These are phyloP conservation scores for Amblyopsis hoosieri DNA, from an alignment of 2,797 vertebrate species.

Conservation along the genomic window DNA sequence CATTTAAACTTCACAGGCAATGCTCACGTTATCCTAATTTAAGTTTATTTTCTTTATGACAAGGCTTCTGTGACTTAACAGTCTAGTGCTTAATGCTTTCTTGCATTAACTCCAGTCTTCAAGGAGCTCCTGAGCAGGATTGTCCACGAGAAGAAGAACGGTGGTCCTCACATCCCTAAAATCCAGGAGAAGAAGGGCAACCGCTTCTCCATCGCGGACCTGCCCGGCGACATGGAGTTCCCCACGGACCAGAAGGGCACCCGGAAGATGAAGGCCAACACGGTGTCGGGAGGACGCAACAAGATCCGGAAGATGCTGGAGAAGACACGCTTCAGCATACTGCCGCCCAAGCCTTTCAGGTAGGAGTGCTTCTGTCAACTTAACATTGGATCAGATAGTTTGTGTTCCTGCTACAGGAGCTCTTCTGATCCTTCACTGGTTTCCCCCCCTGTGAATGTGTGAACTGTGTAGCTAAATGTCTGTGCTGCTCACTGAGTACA, in stretches of 20 bases:
- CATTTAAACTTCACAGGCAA: too few relatives aligned
- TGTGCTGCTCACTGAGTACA: too few relatives aligned
- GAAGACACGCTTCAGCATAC: slow-evolving; percentile 95
- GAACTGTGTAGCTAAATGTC: too few relatives aligned
- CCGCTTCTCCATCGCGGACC: slow-evolving; percentile 93
- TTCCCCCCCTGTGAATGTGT: too few relatives aligned
- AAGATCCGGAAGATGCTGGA: slow-evolving; percentile 97
- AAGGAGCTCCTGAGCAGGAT: slow-evolving; percentile 93
- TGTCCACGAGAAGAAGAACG: slow-evolving; percentile 88
- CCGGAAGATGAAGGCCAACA: slow-evolving; percentile 96
- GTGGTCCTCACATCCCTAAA: slow-evolving; percentile 92
- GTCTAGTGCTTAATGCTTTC: background rate
- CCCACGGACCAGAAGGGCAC: slow-evolving; percentile 88
- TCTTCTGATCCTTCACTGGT: background rate
- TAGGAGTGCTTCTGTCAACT: slow-evolving; percentile 62
- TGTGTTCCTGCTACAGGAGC: background rate
- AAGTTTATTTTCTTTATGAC: too few relatives aligned
- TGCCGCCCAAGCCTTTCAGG: slow-evolving; percentile 95
- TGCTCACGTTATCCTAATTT: too few relatives aligned
- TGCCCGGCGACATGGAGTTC: slow-evolving; percentile 92
- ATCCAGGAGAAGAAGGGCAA: slow-evolving; percentile 96
- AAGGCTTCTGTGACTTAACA: too few relatives aligned
- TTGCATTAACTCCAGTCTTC: slow-evolving; percentile 90
- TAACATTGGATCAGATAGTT: slow-evolving; percentile 18
- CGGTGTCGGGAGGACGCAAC: slow-evolving; percentile 94